A percentile compares a stretch with the other conserved stretches of the same genome.
Conservation (phyloP, 2,113 vertebrate genomes). For the Sciurus niger region DNA sequence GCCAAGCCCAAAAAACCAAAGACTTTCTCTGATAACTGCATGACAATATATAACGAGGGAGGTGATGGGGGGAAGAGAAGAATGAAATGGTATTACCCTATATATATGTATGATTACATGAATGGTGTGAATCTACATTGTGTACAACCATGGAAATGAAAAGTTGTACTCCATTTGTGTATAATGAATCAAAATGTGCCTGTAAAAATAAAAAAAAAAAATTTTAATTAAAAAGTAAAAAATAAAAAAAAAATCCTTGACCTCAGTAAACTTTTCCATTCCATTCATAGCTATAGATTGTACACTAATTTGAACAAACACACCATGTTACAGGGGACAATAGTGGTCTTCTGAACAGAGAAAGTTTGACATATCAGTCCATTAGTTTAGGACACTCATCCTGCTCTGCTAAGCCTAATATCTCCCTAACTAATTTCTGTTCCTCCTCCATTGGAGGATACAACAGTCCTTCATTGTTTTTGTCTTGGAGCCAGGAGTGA, state of each 20-base stretch:
- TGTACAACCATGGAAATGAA: too few species aligned
- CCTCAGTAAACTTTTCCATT: not conserved
- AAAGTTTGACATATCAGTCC: not conserved
- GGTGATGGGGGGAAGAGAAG: too few species aligned
- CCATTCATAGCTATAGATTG: not conserved
- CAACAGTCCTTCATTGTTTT: not conserved
- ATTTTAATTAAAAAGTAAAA: too few species aligned
- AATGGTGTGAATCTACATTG: too few species aligned
- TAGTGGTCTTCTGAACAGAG: not conserved
- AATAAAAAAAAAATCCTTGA: not conserved
- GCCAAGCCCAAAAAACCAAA: too few species aligned
- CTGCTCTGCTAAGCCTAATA: not conserved
- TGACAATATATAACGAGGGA: too few species aligned
- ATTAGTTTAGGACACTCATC: not conserved
- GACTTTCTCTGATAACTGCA: too few species aligned
- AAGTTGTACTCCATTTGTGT: too few species aligned
- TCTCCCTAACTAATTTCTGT: not conserved
- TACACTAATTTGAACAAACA: not conserved
- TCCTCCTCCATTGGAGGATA: not conserved
- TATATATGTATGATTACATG: too few species aligned
- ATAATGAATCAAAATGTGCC: too few species aligned
- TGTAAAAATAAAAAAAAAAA: too few species aligned
- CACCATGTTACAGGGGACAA: not conserved
- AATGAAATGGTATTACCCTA: too few species aligned
- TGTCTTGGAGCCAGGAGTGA: not conserved